Evolutionary conservation across 2,113 vertebrate species (phyloP).

Genomic region (Tachysurus fulvidraco): DNA sequence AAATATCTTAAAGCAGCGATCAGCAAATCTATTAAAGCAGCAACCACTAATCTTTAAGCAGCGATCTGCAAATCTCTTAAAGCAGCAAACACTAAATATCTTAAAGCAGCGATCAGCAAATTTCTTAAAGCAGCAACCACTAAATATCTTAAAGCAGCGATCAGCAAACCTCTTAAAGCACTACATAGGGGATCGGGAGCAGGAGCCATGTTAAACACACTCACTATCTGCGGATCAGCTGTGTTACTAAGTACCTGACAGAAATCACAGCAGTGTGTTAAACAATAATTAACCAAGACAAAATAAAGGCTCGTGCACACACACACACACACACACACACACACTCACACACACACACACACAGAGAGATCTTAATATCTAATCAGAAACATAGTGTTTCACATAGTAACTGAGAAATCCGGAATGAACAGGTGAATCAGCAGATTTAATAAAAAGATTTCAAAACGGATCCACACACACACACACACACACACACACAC

Average conservation of each 20-base stretch:
- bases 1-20: not conserved
- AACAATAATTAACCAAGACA: conserved; percentile 39
- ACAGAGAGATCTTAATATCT: conserved; percentile 45
- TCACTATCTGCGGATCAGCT: not conserved
- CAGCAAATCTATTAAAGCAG: not conserved
- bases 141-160: not conserved
- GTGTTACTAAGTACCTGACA: conserved; percentile 50
- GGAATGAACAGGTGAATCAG: conserved; percentile 66
- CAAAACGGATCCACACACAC: conserved; percentile 45
- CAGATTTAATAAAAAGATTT: conserved; percentile 63
- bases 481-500: conserved; percentile 1
- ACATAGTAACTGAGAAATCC: conserved; percentile 34
- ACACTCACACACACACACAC: not conserved
- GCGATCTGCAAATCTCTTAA: not conserved
- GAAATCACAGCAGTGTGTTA: conserved; percentile 40
- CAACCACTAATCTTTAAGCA: not conserved
- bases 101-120: not conserved
- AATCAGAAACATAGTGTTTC: conserved; percentile 58
- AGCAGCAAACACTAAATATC: not conserved
- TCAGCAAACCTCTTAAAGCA: not conserved
- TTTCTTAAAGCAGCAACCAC: not conserved
- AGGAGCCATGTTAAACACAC: not conserved
- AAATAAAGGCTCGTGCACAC: not conserved
- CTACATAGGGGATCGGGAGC: not conserved
- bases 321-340: conserved; percentile 7